These are phyloP conservation scores for Halcyon malimbica DNA, from an alignment of 2,113 vertebrate species.

Conservation along the genomic window DNA sequence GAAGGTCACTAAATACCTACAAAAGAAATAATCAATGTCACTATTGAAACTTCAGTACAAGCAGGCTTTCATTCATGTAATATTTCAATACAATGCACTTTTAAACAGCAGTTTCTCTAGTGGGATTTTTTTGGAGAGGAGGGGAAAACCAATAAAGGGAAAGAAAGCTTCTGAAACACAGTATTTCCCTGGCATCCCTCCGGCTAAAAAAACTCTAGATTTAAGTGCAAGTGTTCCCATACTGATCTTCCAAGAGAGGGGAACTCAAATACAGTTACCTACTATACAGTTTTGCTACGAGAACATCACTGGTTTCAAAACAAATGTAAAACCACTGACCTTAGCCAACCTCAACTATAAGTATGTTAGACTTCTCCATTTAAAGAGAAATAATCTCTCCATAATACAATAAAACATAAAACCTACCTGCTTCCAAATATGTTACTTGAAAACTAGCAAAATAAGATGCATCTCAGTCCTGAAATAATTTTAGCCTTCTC, in stretches of 20 bases:
- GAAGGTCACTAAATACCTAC: slow-evolving; percentile 95
- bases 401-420: not conserved
- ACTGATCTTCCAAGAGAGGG: not conserved
- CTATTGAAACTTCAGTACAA: not conserved
- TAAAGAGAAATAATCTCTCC: not conserved
- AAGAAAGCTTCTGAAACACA: not conserved
- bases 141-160: not conserved
- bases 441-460: not conserved
- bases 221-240: not conserved
- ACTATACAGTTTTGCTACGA: not conserved
- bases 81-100: not conserved
- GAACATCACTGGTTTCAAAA: accelerated
- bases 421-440: not conserved
- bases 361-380: not conserved
- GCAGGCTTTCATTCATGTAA: not conserved
- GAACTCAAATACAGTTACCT: not conserved
- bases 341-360: not conserved
- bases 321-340: not conserved
- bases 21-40: not conserved
- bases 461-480: not conserved
- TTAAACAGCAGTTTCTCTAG: not conserved
- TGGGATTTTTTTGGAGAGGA: not conserved
- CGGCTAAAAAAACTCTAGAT: not conserved
- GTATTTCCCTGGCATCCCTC: not conserved
- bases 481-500: not conserved